These are phyloP conservation scores for Rousettus leschenaultii DNA, from an alignment of 2,113 vertebrate genomes.

Conservation along the genomic window DNA sequence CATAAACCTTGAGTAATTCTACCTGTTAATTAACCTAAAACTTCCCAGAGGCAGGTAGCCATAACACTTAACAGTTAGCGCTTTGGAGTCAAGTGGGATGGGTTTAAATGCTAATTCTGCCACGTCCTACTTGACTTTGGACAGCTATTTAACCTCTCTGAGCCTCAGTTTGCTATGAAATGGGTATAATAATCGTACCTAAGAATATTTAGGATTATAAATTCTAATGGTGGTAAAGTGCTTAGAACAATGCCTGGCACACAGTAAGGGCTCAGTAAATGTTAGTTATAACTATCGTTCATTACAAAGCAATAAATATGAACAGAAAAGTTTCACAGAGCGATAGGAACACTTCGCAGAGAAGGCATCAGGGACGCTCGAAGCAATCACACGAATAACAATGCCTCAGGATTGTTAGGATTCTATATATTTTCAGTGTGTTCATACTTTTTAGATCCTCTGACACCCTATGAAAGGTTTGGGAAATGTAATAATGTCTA, in stretches of 20 bases:
- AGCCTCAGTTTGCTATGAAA: conserved; percentile 27
- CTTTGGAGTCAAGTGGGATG: not conserved
- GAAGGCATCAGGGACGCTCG: not conserved
- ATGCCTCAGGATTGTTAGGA: not conserved
- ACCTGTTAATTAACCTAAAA: not conserved
- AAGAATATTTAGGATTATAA: not conserved
- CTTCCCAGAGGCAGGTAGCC: not conserved
- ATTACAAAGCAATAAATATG: not conserved
- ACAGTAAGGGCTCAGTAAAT: not conserved
- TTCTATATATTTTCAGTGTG: not conserved
- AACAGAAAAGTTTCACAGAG: not conserved
- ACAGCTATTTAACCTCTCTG: not conserved
- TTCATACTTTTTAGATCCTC: not conserved
- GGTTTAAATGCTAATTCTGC: not conserved
- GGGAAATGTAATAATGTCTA: conserved; percentile 32
- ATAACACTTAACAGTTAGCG: not conserved
- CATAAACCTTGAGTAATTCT: not conserved
- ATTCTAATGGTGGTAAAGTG: not conserved
- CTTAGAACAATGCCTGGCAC: not conserved
- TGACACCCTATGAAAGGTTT: conserved; percentile 6
- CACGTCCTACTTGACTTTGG: not conserved
- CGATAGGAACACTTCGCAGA: not conserved
- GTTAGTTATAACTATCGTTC: not conserved
- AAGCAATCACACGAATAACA: not conserved
- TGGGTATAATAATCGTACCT: not conserved